Percentiles rank a stretch among this genome's conserved stretches.
These are phyloP conservation scores for Bicyclus anynana DNA, from an alignment of 1,140 invertebrate genomes.

Conservation along the genomic window DNA sequence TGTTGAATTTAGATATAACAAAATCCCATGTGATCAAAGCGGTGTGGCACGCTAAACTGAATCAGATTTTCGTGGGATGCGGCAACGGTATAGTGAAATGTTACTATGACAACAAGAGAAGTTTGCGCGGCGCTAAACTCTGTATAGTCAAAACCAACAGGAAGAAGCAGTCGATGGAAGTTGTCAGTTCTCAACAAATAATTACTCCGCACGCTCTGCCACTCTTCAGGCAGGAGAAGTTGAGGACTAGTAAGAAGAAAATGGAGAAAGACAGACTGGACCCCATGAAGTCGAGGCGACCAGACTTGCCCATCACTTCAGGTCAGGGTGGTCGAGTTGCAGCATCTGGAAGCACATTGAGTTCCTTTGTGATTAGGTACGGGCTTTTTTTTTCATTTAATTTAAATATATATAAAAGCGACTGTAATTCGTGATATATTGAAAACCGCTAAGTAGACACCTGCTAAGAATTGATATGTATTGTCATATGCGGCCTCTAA, in stretches of 20 bases:
- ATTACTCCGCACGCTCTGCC: constrained; percentile 98
- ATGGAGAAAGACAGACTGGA: constrained; percentile 95
- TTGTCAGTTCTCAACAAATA: constrained; percentile 94
- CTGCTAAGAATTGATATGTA: no score
- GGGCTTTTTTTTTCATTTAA: no score
- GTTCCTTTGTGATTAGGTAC: constrained; percentile 95
- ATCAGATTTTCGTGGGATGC: constrained; percentile 96
- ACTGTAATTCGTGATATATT: no score
- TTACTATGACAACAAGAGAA: constrained; percentile 92
- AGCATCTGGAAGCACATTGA: constrained; percentile 96
- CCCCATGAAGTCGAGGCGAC: constrained; percentile 93
- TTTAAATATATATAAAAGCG: no score
- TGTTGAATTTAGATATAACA: constrained; percentile 85
- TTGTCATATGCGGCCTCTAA: no score
- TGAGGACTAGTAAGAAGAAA: constrained; percentile 92
- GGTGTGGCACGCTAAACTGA: constrained; percentile 97
- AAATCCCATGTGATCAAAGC: constrained; percentile 92
- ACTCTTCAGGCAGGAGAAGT: constrained; percentile 94
- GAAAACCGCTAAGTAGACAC: no score
- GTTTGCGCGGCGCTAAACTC: constrained; percentile 93
- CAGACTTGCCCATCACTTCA: constrained; percentile 97
- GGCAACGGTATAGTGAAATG: constrained; percentile 94
- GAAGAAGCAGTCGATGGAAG: constrained; percentile 89
- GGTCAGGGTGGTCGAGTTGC: constrained; percentile 96
- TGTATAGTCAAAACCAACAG: constrained; percentile 90